Conservation (phyloP, 2,113 vertebrate species). For the Austrofundulus limnaeus region DNA sequence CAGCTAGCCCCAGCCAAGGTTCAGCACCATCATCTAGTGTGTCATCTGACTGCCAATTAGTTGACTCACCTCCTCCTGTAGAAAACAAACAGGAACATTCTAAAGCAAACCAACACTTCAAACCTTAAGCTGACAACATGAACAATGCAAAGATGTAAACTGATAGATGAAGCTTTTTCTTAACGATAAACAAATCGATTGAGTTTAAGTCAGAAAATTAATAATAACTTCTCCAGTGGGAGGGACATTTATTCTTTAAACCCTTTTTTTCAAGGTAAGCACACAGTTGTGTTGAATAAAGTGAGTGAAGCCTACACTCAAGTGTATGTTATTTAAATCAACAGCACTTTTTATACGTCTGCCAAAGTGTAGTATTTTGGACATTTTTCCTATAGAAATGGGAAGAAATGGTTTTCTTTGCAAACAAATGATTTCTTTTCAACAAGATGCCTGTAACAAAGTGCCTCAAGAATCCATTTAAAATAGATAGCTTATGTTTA, state of each 20-base stretch:
- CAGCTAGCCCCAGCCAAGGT: conserved; percentile 45
- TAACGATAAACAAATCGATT: not conserved
- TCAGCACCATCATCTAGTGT: conserved; percentile 43
- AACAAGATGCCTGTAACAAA: not conserved
- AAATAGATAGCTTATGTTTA: not conserved
- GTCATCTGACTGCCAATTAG: conserved; percentile 62
- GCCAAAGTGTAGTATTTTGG: not conserved
- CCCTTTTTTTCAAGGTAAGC: not conserved
- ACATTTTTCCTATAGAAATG: not conserved
- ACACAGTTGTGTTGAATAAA: not conserved
- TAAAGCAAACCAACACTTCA: conserved; percentile 53
- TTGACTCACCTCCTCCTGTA: conserved; percentile 57
- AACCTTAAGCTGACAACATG: conserved; percentile 36
- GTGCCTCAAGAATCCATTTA: not conserved
- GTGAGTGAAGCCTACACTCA: not conserved
- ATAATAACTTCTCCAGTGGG: not conserved
- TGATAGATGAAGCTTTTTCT: conserved; percentile 28
- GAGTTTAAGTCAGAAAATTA: conserved; percentile 8
- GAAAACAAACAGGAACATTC: conserved; percentile 59
- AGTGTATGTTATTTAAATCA: not conserved
- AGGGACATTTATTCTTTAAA: not conserved
- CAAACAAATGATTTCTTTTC: not conserved
- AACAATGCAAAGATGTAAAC: conserved; percentile 42
- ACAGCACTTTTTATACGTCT: not conserved
- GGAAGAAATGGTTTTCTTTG: not conserved